Percentiles rank a stretch among this genome's conserved stretches.
These are phyloP conservation scores for Erethizon dorsatum DNA, from an alignment of 2,797 vertebrate genomes.

Conservation along the genomic window DNA sequence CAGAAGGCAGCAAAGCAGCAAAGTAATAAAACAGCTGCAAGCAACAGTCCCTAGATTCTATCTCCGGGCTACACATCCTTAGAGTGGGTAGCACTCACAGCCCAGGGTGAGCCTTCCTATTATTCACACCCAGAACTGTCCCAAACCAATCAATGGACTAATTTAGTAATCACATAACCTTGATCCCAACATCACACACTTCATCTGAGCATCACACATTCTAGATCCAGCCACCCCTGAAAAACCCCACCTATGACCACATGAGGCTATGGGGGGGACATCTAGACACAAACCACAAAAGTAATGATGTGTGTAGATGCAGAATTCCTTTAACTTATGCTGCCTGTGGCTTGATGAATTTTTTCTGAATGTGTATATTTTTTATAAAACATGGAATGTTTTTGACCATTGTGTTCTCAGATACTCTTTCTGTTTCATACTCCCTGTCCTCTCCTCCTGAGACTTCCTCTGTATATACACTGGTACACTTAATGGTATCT, in stretches of 20 bases:
- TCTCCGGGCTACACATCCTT: not conserved
- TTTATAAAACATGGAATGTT: not conserved
- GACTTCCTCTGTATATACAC: not conserved
- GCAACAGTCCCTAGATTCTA: not conserved
- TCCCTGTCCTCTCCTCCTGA: not conserved
- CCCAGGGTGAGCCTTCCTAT: not conserved
- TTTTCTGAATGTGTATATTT: not conserved
- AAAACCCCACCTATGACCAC: not conserved
- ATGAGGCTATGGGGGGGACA: not conserved
- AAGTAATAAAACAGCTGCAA: not conserved
- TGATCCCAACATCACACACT: not conserved
- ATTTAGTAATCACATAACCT: not conserved
- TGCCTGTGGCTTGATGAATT: not conserved
- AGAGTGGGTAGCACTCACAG: not conserved
- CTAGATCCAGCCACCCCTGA: not conserved
- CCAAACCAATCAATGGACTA: not conserved
- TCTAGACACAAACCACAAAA: not conserved
- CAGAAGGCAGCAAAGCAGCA: not conserved
- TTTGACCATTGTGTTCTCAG: not conserved
- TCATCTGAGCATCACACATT: not conserved
- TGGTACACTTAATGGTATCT: not conserved
- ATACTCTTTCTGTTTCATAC: not conserved
- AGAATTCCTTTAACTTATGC: not conserved
- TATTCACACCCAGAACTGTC: not conserved
- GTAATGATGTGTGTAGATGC: not conserved